Base-by-base conservation (phyloP, 2,113 vertebrate species). In the Symphodus melops region DNA sequence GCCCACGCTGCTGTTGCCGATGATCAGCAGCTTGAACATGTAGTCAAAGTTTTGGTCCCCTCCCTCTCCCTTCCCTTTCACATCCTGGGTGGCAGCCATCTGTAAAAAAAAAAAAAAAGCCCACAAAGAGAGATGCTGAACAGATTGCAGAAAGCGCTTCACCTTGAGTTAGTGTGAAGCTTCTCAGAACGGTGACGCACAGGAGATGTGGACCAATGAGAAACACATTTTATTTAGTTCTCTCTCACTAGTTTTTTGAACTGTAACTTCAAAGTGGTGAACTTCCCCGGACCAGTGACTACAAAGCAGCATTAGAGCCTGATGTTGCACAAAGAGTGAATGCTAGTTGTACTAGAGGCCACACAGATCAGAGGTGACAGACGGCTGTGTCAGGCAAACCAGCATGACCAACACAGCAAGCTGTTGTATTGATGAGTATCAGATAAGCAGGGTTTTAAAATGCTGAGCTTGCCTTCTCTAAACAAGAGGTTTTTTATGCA, bases 21-120 rank as follows among this genome's bases (percentile, higher is more conserved):
- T 97, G 91, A 98, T 97, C 59, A 98, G 94, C 82, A 98, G 69
- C 75, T 98, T 98, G 88, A 98, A 98, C 96, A 98, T 98, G 90
- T 97, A 97, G 92, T 98, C 96, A 68, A 97, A 98, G 93, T 98
- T 97, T 90, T 97, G 96, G 85, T 98, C 97, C 0, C 96, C 95
- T 36, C 95, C 94, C 79, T 97, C 97, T 9, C 89, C 92, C 81
- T 98, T 98, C 86, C 96, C 96, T 89, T 96, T 95, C 57, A 87
- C 87, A 77, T 97, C 97, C 90, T 98, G 97, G 84, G 95, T 91
- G 79, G 95, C 93, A 87, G 96, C 94, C 96, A 98, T 97, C 96
- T 98, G 87, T 59, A 85, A 80, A 37, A 55, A 77, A 67, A 57
- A 80, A 9, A 90, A 83, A 41, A 74, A 28, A 41, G 12, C n/a